Base-by-base conservation (phyloP, 2,888 invertebrate genomes). In the Hydrotaea cyrtoneurina region DNA sequence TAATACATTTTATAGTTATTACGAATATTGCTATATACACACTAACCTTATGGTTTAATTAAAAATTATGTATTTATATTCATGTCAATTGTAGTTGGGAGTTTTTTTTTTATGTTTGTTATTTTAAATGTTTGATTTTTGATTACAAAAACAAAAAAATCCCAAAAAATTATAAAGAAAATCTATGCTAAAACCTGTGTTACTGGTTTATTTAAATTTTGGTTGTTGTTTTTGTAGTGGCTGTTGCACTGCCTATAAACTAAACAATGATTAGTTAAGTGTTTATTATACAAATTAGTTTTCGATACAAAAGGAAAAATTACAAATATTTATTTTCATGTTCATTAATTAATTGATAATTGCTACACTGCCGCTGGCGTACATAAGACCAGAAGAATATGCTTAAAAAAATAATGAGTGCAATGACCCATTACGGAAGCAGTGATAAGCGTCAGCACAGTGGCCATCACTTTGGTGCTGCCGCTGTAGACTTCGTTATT, bases 401-500 rank as follows among this genome's bases (percentile, higher is more conserved):
- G 71, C 46, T 78, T 77, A 26, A 80, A 59, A 31, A 82, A 26
- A 23, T 62, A 69, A 75, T 75, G 8, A 17, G 36, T 17, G 8
- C 57, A 31, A 57, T 26, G 17, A 15, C 43, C 23, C 1, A 43
- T 0, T 19, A 39, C 13, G 21, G 43, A 23, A 23, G 39, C 23
- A 57, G 39, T 7, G n/a, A 46, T 17, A 10, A 69, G 36, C 0
- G 46, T 69, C 11, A 69, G 43, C 13, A 69, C 43, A 15, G 69
- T 26, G n/a, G 23, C 17, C 19, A 26, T 15, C 59, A 59, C 2
- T 13, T 21, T 31, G 8, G 76, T 80, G 11, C 23, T 81, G 11
- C 31, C 64, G 62, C 23, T 78, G 19, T 72, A 80, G 0, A 74
- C 77, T 55, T 66, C 80, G 80, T 91, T 91, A 85, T 88, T 88